Base-by-base conservation (phyloP, 2,113 vertebrate genomes). In the Chlorocebus sabaeus region DNA sequence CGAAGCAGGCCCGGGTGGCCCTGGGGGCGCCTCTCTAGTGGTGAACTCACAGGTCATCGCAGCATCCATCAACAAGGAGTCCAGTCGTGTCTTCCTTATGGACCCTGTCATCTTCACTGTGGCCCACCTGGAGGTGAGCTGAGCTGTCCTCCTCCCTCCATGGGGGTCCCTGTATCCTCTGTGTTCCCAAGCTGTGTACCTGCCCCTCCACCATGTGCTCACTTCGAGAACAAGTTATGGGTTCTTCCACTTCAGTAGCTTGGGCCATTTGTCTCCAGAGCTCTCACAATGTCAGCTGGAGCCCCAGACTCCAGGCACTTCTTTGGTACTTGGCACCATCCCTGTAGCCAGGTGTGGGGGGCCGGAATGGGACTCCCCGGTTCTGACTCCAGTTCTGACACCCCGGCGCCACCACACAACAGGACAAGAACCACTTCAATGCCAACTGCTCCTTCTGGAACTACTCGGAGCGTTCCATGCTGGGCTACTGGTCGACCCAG, bases 371-470 rank as follows among this genome's bases (percentile, higher is more conserved):
- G 55, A 61, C 48, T 83, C 52, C 68, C 75, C 8, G 5, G 43
- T 64, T 70, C 89, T 97, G 43, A 76, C 14, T 16, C 73, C 10
- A 5, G 43, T 59, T 70, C 86, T 97, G 75, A 78, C 14, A 17
- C 43, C 40, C 78, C 0, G 89, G 85, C 80, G 17, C 73, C 82
- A 55, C 45, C 25, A 35, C 45, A 78, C 30, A 43, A n/a, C 97
- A 99, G 99, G 98, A 99, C 95, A 99, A 99, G 96, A 99, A 99
- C 98, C 99, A 99, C 89, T 99, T 99, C 98, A 99, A 99, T 40
- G 99, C 99, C n/a, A 99, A 99, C 98, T 99, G 99, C 97, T 99
- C 99, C 6, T 99, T 99, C 99, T 99, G 99, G 99, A 99, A 99
- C 98, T 99, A 99, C 98, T 99, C 99, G 0, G 99, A 99, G 98